phyloP scores from a whole-genome alignment of 2,888 invertebrate genomes.

The Pegoplata infirma region DNA sequence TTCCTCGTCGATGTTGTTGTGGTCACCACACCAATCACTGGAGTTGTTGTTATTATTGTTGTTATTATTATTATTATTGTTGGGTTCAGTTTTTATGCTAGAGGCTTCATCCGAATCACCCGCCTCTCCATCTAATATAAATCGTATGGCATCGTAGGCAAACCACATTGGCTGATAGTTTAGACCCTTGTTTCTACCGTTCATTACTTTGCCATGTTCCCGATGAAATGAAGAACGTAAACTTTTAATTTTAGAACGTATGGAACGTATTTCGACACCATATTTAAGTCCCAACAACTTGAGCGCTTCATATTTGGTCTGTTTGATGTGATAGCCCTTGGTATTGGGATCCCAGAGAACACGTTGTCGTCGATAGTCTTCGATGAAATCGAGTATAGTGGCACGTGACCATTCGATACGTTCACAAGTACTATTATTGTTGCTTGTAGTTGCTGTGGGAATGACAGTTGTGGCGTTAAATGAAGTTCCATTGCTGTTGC shows the following conservation, averaged over 20 bases:
- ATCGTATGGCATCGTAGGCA: slow-evolving; percentile 76
- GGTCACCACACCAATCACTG: slow-evolving; percentile 13
- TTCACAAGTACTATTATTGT: slow-evolving; percentile 61
- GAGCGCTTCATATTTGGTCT: slow-evolving; percentile 76
- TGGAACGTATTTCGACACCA: slow-evolving; percentile 76
- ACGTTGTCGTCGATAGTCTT: slow-evolving; percentile 74
- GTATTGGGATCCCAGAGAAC: slow-evolving; percentile 77
- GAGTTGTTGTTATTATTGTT: slow-evolving; percentile 55
- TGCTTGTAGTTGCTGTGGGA: slow-evolving; percentile 11
- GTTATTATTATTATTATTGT: not conserved
- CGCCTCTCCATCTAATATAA: slow-evolving; percentile 74
- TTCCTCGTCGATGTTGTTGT: slow-evolving; percentile 50
- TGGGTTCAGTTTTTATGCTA: slow-evolving; percentile 18
- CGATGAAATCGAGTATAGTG: slow-evolving; percentile 75
- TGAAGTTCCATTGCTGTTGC: slow-evolving; percentile 35
- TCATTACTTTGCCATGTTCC: slow-evolving; percentile 76
- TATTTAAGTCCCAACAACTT: slow-evolving; percentile 74
- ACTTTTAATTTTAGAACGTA: slow-evolving; percentile 76
- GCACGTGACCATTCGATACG: slow-evolving; percentile 77
- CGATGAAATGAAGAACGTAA: slow-evolving; percentile 76
- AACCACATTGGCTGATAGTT: slow-evolving; percentile 77
- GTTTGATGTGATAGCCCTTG: slow-evolving; percentile 76
- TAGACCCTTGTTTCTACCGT: slow-evolving; percentile 73
- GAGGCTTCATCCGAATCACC: slow-evolving; percentile 63
- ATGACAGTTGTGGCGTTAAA: slow-evolving; percentile 12